phyloP scores from a whole-genome alignment of 1,140 invertebrate species.

The Meloidogyne hapla region DNA sequence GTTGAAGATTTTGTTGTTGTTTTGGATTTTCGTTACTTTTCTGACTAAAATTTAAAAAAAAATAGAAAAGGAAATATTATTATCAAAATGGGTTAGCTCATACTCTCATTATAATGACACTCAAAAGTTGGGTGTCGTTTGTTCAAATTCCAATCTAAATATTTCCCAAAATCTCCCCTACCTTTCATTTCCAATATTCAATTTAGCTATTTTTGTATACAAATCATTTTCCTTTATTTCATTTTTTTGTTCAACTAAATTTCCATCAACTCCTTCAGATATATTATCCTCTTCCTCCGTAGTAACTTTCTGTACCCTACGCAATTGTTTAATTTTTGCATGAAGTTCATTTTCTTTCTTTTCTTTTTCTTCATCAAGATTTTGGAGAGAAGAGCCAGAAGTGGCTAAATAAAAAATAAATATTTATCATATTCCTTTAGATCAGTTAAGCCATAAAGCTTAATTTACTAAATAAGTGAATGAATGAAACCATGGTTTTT shows the following conservation, averaged over 20 bases:
- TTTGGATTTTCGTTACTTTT: neutral
- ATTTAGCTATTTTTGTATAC: neutral
- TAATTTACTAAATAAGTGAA: too few species aligned
- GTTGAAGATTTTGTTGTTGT: neutral
- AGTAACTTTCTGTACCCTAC: constrained; percentile 49
- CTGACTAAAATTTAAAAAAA: neutral
- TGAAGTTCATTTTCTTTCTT: constrained; percentile 50
- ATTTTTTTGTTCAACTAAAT: neutral
- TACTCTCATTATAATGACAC: too few species aligned
- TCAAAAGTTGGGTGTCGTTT: too few species aligned
- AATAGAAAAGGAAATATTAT: neutral
- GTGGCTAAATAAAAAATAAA: neutral
- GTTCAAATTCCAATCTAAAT: too few species aligned
- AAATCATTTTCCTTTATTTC: neutral
- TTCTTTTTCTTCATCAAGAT: neutral
- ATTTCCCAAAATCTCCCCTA: neutral
- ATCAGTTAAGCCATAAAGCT: too few species aligned
- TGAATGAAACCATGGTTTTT: too few species aligned
- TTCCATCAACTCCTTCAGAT: neutral
- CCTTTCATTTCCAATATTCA: neutral
- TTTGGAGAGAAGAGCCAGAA: neutral
- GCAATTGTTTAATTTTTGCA: constrained; percentile 52
- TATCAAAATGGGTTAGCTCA: too few species aligned
- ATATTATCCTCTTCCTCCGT: constrained; percentile 1
- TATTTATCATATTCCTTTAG: constrained; percentile 13